Percentiles rank a stretch among this genome's conserved stretches.
phyloP scores from a whole-genome alignment of 2,113 vertebrate species.

The Strigops habroptila region DNA sequence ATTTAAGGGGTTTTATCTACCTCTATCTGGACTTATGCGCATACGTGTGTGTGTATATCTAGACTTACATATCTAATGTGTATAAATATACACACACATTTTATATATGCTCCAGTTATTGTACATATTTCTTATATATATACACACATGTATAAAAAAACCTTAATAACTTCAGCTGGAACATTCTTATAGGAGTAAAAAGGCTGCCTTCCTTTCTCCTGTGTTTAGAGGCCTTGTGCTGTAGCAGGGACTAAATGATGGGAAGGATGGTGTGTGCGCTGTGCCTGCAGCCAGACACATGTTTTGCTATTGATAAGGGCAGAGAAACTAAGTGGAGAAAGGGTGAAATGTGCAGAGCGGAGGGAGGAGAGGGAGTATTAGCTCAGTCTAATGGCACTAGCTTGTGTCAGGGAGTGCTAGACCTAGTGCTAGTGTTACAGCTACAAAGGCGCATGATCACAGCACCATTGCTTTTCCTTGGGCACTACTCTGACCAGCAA shows the following conservation, averaged over 20 bases:
- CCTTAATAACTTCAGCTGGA: background rate
- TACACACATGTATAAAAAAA: background rate
- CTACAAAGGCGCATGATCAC: background rate
- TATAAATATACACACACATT: too few species aligned
- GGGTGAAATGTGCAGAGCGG: background rate
- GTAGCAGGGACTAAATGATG: background rate
- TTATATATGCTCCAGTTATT: background rate
- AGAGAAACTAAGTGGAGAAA: background rate
- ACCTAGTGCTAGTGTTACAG: background rate
- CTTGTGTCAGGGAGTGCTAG: background rate
- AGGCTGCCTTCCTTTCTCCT: background rate
- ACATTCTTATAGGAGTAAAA: background rate
- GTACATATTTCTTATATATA: background rate
- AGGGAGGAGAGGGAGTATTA: background rate
- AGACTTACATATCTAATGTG: background rate
- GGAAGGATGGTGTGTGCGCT: background rate
- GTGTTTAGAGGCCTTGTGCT: background rate
- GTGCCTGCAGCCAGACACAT: background rate
- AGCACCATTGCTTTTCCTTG: background rate
- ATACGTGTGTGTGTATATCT: accelerated
- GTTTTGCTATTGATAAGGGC: background rate
- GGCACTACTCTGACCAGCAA: background rate
- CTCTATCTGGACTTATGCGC: background rate
- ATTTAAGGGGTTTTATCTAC: background rate
- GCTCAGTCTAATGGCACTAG: background rate